Evolutionary conservation across 2,113 vertebrate species (phyloP).

Genomic region (Megalops atlanticus): DNA sequence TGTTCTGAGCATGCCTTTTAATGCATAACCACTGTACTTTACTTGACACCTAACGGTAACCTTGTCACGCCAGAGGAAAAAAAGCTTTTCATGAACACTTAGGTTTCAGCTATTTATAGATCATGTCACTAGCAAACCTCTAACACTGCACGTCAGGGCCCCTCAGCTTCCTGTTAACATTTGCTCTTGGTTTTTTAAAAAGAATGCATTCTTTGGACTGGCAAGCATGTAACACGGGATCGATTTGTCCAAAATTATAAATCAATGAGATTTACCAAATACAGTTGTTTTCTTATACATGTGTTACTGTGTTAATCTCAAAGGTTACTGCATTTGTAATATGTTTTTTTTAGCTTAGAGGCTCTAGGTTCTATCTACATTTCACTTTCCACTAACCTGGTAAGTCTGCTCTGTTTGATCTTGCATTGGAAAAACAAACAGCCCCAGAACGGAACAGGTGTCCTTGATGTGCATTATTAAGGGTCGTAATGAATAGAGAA

Average conservation of each 20-base stretch:
- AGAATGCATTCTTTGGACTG: conserved; percentile 67
- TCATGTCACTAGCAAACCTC: conserved; percentile 46
- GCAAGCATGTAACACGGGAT: conserved; percentile 63
- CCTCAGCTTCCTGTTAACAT: conserved; percentile 69
- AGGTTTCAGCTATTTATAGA: conserved; percentile 48
- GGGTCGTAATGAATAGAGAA: neutral
- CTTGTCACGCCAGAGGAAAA: neutral
- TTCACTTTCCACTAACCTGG: neutral
- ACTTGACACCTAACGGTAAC: too few species aligned
- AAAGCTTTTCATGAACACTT: neutral
- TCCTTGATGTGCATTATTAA: neutral
- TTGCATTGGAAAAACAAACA: conserved; percentile 76
- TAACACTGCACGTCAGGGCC: conserved; percentile 51
- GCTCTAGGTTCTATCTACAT: neutral
- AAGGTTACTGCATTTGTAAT: too few species aligned
- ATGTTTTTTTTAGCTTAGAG: neutral
- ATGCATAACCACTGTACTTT: neutral
- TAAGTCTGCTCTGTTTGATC: conserved; percentile 73
- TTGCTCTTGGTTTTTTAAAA: conserved; percentile 55
- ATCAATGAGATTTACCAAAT: conserved; percentile 61
- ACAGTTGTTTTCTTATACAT: conserved; percentile 51
- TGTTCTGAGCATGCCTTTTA: neutral
- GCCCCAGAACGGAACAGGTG: conserved; percentile 34
- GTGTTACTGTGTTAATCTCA: neutral
- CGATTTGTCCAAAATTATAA: conserved; percentile 56